Base-by-base conservation (phyloP, 2,888 invertebrate species). In the Tipula unca region DNA sequence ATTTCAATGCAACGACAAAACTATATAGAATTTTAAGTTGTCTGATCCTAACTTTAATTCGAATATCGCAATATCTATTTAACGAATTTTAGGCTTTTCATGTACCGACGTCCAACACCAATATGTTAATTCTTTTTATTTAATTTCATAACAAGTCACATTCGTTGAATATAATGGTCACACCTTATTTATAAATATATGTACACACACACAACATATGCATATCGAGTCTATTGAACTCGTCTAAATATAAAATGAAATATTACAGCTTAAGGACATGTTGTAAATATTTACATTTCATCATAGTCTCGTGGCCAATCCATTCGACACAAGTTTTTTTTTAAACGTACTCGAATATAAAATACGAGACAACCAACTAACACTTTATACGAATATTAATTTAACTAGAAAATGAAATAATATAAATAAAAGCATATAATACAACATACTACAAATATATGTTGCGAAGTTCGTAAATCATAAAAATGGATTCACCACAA, bases 401-500 rank as follows among this genome's bases (percentile, higher is more conserved):
- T 69, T 69, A 69, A 25, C 69, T 69, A 69, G 69, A 69, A 69
- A 69, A 69, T 69, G 13, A 69, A 69, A 69, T 69, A 69, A 69
- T 69, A 25, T 3, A 69, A 69, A 69, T 69, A 25, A 25, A 25
- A 25, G 3, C 69, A 69, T 69, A 69, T 3, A 69, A 0, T n/a
- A 48, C n/a, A n/a, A n/a, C 3, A 48, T 48, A 5, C n/a, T 48
- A 54, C 48, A 17, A 3, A 69, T 25, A 69, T 69, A 25, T 69
- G 69, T 25, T 69, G 25, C 10, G 69, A 69, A 69, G 69, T 25
- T 25, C 69, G 69, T 69, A 69, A 69, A 69, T 69, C 69, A 69
- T 69, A 69, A 69, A 69, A 69, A 69, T 69, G 69, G 69, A 25
- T 69, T 69, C 69, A 69, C 69, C 69, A 69, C n/a, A n/a, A n/a